Base-by-base conservation (phyloP, 2,797 vertebrate genomes). In the Oreortyx pictus region DNA sequence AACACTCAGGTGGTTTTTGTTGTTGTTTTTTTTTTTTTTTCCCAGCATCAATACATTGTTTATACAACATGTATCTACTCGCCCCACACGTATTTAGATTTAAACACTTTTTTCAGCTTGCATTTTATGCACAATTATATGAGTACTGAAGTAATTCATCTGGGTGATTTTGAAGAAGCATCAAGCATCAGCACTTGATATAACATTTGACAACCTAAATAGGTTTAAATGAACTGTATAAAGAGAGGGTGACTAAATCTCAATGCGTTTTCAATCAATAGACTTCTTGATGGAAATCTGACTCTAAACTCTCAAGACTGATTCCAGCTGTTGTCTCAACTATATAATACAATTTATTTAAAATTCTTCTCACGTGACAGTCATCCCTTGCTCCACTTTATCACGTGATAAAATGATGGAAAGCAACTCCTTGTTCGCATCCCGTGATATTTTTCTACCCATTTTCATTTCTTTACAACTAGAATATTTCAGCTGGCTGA, bases 271-370 rank as follows among this genome's bases (percentile, higher is more conserved):
- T 89, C 93, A 86, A 68, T 92, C 86, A 95, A 59, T 9, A 88
- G 54, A 91, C 31, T 89, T 96, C 37, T 5, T 5, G 31, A 90
- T 46, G 74, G 91, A 96, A 97, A 96, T 94, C 83, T 88, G 68
- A 92, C 90, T 94, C 80, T 91, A 60, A 86, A 92, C 56, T 88
- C 54, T 83, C 43, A 77, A 93, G 93, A 89, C 83, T 88, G 25
- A 94, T 94, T 96, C 92, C 76, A 71, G 82, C 68, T 65, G 19
- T 61, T 93, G 93, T 80, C 56, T 84, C 76, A 92, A 95, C 46
- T 81, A 84, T 90, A 89, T 78, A 94, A 95, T 24, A 25, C 56
- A 82, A 49, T 39, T 80, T 80, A 75, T 88, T 97, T 64, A 75
- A 88, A 95, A 86, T 88, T 96, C 67, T 94, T 35, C 61, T 89